Conservation (phyloP, 2,888 invertebrate species). For the Parnassius apollo region DNA sequence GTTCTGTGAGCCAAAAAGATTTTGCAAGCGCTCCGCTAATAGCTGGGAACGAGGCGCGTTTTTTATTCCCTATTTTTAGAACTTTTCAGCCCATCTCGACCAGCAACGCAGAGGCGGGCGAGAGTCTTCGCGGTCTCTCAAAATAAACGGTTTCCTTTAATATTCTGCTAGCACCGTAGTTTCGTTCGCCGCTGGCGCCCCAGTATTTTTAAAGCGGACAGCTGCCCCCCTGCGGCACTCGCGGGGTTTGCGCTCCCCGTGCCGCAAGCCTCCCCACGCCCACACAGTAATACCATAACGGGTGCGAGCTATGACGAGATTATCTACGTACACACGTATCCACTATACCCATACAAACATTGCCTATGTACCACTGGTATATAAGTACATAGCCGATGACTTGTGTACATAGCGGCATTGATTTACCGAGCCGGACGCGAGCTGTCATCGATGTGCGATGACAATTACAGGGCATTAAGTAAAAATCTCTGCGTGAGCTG, state of each 20-base stretch:
- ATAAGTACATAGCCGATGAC: constrained; percentile 71
- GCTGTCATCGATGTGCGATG: constrained; percentile 67
- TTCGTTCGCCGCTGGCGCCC: constrained; percentile 55
- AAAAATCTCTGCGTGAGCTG: constrained; percentile 38
- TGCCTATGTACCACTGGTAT: constrained; percentile 63
- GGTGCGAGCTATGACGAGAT: constrained; percentile 80
- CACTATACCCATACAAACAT: constrained; percentile 62
- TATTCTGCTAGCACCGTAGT: constrained; percentile 65
- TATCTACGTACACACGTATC: constrained; percentile 74
- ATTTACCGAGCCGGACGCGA: constrained; percentile 70
- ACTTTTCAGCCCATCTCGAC: constrained; percentile 53
- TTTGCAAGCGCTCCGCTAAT: constrained; percentile 51
- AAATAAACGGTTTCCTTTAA: constrained; percentile 74
- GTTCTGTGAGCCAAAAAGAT: constrained; percentile 50
- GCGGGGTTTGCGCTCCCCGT: constrained; percentile 45
- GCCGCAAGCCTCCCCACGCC: constrained; percentile 45
- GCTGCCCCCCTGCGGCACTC: constrained; percentile 66
- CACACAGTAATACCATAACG: constrained; percentile 80
- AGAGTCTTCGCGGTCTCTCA: constrained; percentile 57
- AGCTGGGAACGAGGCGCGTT: constrained; percentile 41
- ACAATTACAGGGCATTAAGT: constrained; percentile 56
- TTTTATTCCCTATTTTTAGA: constrained; percentile 50
- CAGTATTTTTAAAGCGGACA: constrained; percentile 79
- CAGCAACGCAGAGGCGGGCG: constrained; percentile 49
- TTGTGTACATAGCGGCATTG: constrained; percentile 72